Evolutionary conservation across 2,888 invertebrate species (phyloP).

Genomic region (Cataglyphis albicans): DNA sequence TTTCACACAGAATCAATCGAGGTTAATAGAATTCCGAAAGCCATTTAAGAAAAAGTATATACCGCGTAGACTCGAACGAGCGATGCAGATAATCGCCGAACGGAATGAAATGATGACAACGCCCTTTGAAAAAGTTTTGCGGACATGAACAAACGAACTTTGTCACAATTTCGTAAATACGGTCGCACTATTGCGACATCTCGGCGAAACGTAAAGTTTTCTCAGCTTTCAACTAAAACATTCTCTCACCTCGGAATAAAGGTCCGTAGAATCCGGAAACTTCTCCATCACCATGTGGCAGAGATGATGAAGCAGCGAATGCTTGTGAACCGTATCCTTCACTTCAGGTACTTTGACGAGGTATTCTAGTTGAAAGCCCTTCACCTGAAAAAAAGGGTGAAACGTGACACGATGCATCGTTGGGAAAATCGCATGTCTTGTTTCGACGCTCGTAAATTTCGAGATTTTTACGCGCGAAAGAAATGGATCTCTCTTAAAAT

Average conservation of each 20-base stretch:
- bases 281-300: constrained; percentile 99
- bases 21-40: not conserved
- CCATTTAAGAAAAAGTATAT: not conserved
- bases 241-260: constrained; percentile 95
- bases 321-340: constrained; percentile 99
- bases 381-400: constrained; percentile 88
- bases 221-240: constrained; percentile 54
- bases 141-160: constrained; percentile 27
- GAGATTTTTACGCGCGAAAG: not conserved
- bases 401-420: constrained; percentile 50
- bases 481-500: not conserved
- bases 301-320: constrained; percentile 98
- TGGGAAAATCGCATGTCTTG: constrained; percentile 42
- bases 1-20: not conserved
- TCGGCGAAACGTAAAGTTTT: constrained; percentile 64
- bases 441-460: constrained; percentile 46
- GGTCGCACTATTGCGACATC: constrained; percentile 33
- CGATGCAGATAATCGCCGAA: constrained; percentile 12
- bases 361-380: constrained; percentile 99
- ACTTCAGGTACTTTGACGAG: constrained; percentile 99
- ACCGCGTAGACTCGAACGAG: not conserved
- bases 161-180: constrained; percentile 61
- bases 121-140: constrained; percentile 40
- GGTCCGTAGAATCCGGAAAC: constrained; percentile 97
- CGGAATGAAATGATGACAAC: constrained; percentile 36